Percentiles rank a stretch among this genome's conserved stretches.
Conservation (phyloP, 2,113 vertebrate genomes). For the Microtus montanus region DNA sequence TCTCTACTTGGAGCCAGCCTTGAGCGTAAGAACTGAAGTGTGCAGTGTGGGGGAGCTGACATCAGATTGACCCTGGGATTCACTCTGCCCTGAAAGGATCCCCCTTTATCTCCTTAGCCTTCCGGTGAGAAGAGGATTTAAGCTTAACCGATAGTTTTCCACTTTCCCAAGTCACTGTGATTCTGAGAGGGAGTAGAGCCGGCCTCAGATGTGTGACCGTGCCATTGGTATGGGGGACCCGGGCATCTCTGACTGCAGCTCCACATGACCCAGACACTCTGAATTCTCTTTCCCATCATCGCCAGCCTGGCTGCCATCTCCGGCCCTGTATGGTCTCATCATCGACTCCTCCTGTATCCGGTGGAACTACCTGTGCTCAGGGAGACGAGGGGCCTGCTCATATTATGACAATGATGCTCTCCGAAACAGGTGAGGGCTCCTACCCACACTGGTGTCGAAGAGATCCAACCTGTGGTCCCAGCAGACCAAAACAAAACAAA, state of each 20-base stretch:
- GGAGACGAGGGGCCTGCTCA: slow-evolving; percentile 87
- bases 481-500: not conserved
- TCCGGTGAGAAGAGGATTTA: no score
- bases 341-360: slow-evolving; percentile 94
- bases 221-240: not conserved
- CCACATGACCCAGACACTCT: not conserved
- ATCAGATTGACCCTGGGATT: no score
- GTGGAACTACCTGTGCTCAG: slow-evolving; percentile 89
- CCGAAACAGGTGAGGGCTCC: slow-evolving; percentile 89
- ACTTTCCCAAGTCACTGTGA: no score
- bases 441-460: rapidly evolving
- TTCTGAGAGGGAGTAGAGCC: no score
- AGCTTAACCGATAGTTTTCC: no score
- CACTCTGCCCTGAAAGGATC: no score
- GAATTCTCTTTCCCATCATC: not conserved
- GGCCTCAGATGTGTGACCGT: no score
- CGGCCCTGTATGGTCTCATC: slow-evolving; percentile 91
- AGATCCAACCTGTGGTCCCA: not conserved
- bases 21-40: no score
- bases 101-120: no score
- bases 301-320: slow-evolving; percentile 94
- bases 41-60: no score
- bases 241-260: not conserved
- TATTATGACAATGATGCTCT: slow-evolving; percentile 95
- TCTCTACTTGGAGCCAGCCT: not conserved